These are phyloP conservation scores for Proterorhinus semilunaris DNA, from an alignment of 2,113 vertebrate species.

Conservation along the genomic window DNA sequence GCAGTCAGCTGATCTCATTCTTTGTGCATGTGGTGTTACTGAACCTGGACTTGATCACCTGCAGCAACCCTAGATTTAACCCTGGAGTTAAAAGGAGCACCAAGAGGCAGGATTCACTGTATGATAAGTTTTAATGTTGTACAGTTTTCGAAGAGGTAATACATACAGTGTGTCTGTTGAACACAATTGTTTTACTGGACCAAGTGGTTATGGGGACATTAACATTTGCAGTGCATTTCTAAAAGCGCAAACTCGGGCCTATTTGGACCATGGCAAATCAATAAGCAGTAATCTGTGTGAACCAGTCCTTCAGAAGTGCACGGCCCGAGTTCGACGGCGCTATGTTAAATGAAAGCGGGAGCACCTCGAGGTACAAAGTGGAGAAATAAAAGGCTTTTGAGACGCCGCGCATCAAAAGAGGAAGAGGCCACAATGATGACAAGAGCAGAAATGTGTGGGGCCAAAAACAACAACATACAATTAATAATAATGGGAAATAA, in stretches of 20 bases:
- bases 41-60: no score
- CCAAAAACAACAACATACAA: constrained; percentile 32
- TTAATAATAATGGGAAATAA: constrained; percentile 44
- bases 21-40: no score
- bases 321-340: constrained; percentile 13
- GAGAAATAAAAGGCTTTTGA: constrained; percentile 29
- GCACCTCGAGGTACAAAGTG: constrained; percentile 34
- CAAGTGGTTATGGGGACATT: constrained; percentile 19
- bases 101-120: constrained; percentile 28
- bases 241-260: neutral
- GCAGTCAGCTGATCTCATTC: no score
- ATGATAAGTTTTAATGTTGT: constrained; percentile 61
- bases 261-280: constrained; percentile 30
- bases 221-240: constrained; percentile 18
- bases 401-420: constrained; percentile 50
- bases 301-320: constrained; percentile 25
- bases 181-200: constrained; percentile 28
- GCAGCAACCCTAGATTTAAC: constrained; percentile 4
- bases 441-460: constrained; percentile 29
- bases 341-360: constrained; percentile 9
- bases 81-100: constrained; percentile 40
- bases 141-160: constrained; percentile 25
- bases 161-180: constrained; percentile 43
- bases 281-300: constrained; percentile 30
- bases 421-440: constrained; percentile 37